Conservation (phyloP, 2,888 invertebrate species). For the Stenolophus ochropezus region DNA sequence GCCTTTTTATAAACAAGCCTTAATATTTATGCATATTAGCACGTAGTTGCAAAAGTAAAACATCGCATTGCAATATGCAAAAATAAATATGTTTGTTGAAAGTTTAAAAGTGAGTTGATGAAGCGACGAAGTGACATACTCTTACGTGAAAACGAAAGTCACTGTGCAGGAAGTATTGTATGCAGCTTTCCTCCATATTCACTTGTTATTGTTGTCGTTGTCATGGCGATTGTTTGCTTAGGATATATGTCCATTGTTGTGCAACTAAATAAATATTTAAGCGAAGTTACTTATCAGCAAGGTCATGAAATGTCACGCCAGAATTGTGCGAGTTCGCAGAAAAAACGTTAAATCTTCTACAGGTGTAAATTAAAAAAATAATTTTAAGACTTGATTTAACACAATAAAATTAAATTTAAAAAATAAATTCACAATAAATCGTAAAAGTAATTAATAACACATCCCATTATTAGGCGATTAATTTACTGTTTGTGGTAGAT, state of each 20-base stretch:
- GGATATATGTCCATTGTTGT: constrained; percentile 16
- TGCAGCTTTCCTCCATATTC: not conserved
- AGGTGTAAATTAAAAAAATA: too few species aligned
- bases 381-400: too few species aligned
- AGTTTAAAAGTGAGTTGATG: not conserved
- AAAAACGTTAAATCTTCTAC: too few species aligned
- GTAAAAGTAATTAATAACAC: too few species aligned
- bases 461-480: too few species aligned
- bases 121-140: constrained; percentile 5
- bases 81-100: not conserved
- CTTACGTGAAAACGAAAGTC: constrained; percentile 32
- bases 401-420: too few species aligned
- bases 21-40: not conserved
- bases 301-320: not conserved
- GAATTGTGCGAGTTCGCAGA: not conserved
- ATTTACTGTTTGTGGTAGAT: too few species aligned
- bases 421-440: too few species aligned
- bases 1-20: not conserved
- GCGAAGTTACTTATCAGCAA: not conserved
- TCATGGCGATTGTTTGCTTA: constrained; percentile 9
- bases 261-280: constrained; percentile 35
- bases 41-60: not conserved
- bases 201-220: not conserved
- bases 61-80: not conserved
- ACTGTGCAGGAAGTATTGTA: constrained; percentile 13